Evolutionary conservation across 2,113 vertebrate species (phyloP), one percentile per base, ranked within the genome.

Genomic region (Engystomops pustulosus): DNA sequence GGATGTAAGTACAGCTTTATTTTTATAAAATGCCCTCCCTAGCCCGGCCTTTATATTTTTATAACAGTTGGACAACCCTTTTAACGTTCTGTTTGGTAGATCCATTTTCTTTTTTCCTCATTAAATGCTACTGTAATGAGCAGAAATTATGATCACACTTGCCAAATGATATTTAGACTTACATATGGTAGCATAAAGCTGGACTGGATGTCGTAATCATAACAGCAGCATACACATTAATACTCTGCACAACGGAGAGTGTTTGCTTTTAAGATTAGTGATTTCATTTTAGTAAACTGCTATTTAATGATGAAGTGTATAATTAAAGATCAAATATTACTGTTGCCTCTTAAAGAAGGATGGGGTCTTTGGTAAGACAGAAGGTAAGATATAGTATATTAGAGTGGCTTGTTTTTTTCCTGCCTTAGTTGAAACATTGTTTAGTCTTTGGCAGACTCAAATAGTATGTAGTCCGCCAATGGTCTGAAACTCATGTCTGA

Each of bases 401-500:
- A 17, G 55, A 67, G 83, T 70, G 71, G 60, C 81, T 76, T 74
- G 23, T 74, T 82, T 62, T 84, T 84, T 79, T 70, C 49, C 62
- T 85, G 74, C 67, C 47, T 79, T 23, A 79, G 75, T 79, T 85
- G 60, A 78, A 85, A 79, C 45, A 74, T 76, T 83, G 88, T 89
- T 90, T 88, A 89, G 87, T 87, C 88, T 90, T 87, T 84, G 81
- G 81, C 81, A 84, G 72, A 75, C 81, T 84, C 81, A 70, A 92
- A 89, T 82, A 9, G 0, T 87, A 86, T 87, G 79, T 87, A 87
- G 75, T 87, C 89, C 86, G 86, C 84, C 91, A 90, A 92, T 90
- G 86, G 88, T 86, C 89, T 89, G 84, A 86, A 89, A 86, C 86
- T 87, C 86, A 86, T 88, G 87, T 85, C 88, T 91, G 90, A 83